Percentiles rank a stretch among this genome's conserved stretches.
Evolutionary conservation across 2,113 vertebrate genomes (phyloP).

Genomic region (Beaufortia kweichowensis): DNA sequence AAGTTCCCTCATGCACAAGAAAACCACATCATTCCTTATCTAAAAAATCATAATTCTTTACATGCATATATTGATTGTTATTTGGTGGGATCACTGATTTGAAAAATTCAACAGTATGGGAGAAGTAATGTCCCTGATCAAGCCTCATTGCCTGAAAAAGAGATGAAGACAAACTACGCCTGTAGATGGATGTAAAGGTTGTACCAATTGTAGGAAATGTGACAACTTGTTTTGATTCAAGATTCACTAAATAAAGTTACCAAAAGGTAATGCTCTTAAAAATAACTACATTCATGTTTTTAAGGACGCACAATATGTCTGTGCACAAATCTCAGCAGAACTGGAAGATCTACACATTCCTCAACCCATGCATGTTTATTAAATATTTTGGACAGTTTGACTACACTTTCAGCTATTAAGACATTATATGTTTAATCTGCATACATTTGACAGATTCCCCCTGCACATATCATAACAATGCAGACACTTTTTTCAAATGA

Average conservation of each 20-base stretch:
- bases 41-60: neutral
- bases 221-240: neutral
- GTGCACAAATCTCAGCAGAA: too few species aligned
- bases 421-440: too few species aligned
- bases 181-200: neutral
- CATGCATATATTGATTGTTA: neutral
- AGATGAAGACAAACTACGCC: neutral
- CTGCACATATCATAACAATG: too few species aligned
- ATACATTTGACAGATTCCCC: too few species aligned
- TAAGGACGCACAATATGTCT: too few species aligned
- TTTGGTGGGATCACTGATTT: neutral
- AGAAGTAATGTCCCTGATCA: neutral
- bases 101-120: neutral
- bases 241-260: neutral
- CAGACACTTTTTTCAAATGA: neutral
- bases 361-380: too few species aligned
- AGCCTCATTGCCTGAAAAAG: neutral
- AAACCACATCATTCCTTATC: neutral
- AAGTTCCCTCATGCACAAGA: neutral
- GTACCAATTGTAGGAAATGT: neutral
- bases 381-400: too few species aligned
- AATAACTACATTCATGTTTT: too few species aligned
- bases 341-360: too few species aligned
- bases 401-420: too few species aligned
- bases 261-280: too few species aligned